Evolutionary conservation across 2,113 vertebrate species (phyloP), one percentile per base, ranked within the genome.

Genomic region (Festucalex cinctus): DNA sequence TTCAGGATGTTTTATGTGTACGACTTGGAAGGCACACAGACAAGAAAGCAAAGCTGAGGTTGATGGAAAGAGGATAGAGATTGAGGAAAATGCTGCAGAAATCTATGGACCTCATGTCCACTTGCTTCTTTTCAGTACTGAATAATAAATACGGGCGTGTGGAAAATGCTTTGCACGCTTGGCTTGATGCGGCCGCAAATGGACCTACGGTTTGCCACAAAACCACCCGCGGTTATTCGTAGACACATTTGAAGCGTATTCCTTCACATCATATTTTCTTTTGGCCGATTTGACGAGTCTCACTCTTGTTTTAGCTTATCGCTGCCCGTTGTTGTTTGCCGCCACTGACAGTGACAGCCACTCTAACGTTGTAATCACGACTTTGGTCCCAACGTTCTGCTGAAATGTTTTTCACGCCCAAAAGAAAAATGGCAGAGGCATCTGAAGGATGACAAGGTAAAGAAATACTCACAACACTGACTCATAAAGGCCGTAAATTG

Each of bases 1-100:
- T 78, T 83, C 60, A 2, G n/a, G 69, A 78, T 90, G 84, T 74
- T 90, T 88, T 88, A 86, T 80, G 86, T 84, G 78, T 74, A 78
- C 58, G 60, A 78, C 78, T 75, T 77, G 76, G 78, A 65, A 43
- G 75, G 70, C 75, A 82, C 82, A 86, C 86, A 77, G 74, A 83
- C 75, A 82, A 78, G 74, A 84, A 85, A 79, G 83, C 74, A 83
- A 78, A 65, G 70, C 46, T 66, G 19, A 71, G 63, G 70, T 79
- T 86, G 88, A 88, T 86, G 82, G 81, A 81, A 72, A 64, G 76
- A 69, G 70, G 69, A 69, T 74, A 77, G 72, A 77, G 72, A 78
- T 66, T 67, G 62, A 66, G 69, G 58, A 68, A 44, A 2, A 9
- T 8, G 10, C 32, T 22, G 14, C 9, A 19, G 26, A 37, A 37